These are phyloP conservation scores for Neotragus moschatus DNA, from an alignment of 2,113 vertebrate genomes.

Conservation along the genomic window DNA sequence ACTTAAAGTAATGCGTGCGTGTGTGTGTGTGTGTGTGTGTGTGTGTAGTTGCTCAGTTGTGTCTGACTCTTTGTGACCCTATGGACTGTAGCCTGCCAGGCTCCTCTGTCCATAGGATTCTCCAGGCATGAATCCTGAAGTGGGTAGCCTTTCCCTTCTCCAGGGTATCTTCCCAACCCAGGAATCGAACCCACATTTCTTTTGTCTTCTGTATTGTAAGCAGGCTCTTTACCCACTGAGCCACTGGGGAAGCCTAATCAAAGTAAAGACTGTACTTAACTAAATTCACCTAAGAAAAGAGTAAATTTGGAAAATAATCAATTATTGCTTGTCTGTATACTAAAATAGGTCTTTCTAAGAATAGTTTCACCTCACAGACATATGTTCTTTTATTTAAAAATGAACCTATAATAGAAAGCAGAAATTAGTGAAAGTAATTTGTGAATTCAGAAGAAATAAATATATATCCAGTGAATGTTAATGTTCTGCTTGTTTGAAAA, in stretches of 20 bases:
- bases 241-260: not conserved
- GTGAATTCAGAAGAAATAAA: not conserved
- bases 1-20: not conserved
- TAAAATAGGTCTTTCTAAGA: not conserved
- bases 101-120: not conserved
- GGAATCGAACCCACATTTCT: not conserved
- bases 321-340: not conserved
- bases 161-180: not conserved
- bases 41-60: not conserved
- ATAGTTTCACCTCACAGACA: not conserved
- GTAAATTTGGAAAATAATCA: not conserved
- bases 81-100: not conserved
- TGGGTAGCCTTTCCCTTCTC: not conserved
- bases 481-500: not conserved
- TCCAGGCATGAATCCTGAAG: not conserved
- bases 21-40: too few species aligned
- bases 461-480: not conserved
- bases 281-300: not conserved
- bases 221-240: not conserved
- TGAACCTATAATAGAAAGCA: not conserved
- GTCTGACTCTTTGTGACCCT: not conserved
- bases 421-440: not conserved
- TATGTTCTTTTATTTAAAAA: not conserved
- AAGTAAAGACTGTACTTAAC: not conserved
- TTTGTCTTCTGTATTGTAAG: not conserved